Evolutionary conservation across 2,797 vertebrate genomes (phyloP), one percentile per base, ranked within the genome.

Genomic region (Sardinella longiceps): DNA sequence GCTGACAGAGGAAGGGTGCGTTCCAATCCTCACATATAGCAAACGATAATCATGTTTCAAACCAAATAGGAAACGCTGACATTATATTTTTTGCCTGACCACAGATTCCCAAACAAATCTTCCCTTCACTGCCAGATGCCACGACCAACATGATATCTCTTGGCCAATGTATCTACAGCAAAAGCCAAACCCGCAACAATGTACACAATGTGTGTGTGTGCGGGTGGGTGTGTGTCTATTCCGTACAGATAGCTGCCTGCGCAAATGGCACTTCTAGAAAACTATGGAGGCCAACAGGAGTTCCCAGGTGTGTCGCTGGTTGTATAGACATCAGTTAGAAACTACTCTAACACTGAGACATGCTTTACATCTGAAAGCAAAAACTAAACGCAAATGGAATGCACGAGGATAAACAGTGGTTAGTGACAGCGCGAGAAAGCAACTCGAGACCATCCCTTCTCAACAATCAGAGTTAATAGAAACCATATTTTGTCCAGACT

Each of bases 401-500:
- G 66, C 66, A 37, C 3, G 37, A 5, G 14, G 66, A 56, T 56
- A 6, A 56, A 56, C 53, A 6, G 20, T 56, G 53, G 53, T 56
- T 56, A 20, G 20, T 56, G 66, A 33, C 30, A 20, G 33, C 30
- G 30, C 66, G 30, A 74, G 37, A 7, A 33, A 37, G 30, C 66
- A 33, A 30, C 30, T 37, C 63, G 14, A 39, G 66, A 39, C 66
- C 66, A 74, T 39, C 30, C 3, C n/a, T 70, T 14, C 12, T 9
- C 63, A 70, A 15, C 30, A 33, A 37, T 18, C 14, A 33, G 66
- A 58, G 30, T 63, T 85, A 82, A 88, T 77, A 85, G 33, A 84
- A 84, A 84, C 25, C 87, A 88, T 48, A 87, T 83, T 84, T 86
- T 56, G 43, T 46, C 2, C 30, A 80, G 20, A 11, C 0, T 80